Base-by-base conservation (phyloP, 2,797 vertebrate genomes). In the Schizothorax lantsangensis region DNA sequence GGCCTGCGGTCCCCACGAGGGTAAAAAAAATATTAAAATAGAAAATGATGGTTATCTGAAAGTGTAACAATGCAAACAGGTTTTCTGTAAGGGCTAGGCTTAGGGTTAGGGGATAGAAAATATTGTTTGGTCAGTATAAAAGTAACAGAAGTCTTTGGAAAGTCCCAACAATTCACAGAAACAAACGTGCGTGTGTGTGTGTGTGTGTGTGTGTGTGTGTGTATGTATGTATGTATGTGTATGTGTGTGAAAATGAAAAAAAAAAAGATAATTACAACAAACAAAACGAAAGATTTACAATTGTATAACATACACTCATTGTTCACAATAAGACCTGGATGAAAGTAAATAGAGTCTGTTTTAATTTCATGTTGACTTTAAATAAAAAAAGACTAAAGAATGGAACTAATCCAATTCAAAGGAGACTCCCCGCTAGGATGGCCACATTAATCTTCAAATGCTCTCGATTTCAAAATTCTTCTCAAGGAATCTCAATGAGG, bases 401-500 rank as follows among this genome's bases (percentile, higher is more conserved):
- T 17, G 71, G 23, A 74, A 6, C 30, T 66, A 19, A 75, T 77
- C 14, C 5, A 40, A 57, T 26, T 83, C 19, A 30, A 12, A 2
- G 3, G 54, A 62, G 78, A 30, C 23, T 79, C n/a, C 78, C n/a
- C 3, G 3, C 57, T 30, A 6, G 3, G 79, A 33, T 5, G 19
- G 30, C 26, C 26, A 47, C 40, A 26, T 47, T 80, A 2, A 38
- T 57, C 80, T 40, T 72, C 40, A 66, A 26, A 74, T 14, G 38
- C 38, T 84, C 54, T 84, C 15, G 5, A 62, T 47, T 49, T 75
- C 40, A 40, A 9, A 47, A 40, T n/a, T n/a, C 30, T 47, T 49
- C 57, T 33, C 73, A 36, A 21, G 5, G 45, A 79, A 40, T 43
- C 26, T 66, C 21, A 81, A 81, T 75, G 40, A 82, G 15, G 74